Conservation (phyloP, 2,113 vertebrate genomes). For the Coregonus clupeaformis region DNA sequence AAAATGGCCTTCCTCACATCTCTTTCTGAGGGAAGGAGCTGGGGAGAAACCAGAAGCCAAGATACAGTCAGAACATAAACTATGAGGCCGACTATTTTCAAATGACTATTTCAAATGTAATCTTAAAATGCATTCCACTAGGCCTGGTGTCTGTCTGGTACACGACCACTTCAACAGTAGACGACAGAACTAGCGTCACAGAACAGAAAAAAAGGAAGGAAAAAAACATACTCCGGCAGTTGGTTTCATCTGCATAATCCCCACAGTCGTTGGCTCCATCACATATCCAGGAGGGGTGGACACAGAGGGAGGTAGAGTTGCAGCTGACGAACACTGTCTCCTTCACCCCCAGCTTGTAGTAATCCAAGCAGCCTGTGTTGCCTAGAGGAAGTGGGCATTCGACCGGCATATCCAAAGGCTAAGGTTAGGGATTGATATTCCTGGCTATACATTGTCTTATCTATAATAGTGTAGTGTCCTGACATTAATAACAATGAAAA, state of each 20-base stretch:
- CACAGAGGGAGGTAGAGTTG: conserved; percentile 85
- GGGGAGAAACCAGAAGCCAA: conserved; percentile 43
- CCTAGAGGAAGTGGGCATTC: too few species aligned
- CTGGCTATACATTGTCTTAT: conserved; percentile 40
- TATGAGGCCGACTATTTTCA: too few species aligned
- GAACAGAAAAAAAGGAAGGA: background rate
- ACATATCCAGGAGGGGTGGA: conserved; percentile 84
- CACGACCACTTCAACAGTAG: too few species aligned
- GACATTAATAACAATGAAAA: background rate
- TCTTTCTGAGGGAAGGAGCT: conserved; percentile 77
- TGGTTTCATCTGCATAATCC: conserved; percentile 84
- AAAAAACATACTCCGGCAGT: conserved; percentile 78
- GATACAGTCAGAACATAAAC: too few species aligned
- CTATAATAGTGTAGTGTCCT: conserved; percentile 51
- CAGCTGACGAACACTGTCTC: conserved; percentile 80
- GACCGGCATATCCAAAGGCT: too few species aligned
- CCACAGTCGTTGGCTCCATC: conserved; percentile 88
- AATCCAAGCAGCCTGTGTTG: conserved; percentile 77
- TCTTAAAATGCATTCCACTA: too few species aligned
- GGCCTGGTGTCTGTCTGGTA: too few species aligned
- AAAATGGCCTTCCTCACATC: conserved; percentile 87
- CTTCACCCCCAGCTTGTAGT: conserved; percentile 83
- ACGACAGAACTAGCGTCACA: too few species aligned
- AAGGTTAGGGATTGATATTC: too few species aligned
- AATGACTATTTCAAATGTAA: too few species aligned